Percentiles rank a stretch among this genome's conserved stretches.
Conservation (phyloP, 2,113 vertebrate genomes). For the Protobothrops flavoviridis region DNA sequence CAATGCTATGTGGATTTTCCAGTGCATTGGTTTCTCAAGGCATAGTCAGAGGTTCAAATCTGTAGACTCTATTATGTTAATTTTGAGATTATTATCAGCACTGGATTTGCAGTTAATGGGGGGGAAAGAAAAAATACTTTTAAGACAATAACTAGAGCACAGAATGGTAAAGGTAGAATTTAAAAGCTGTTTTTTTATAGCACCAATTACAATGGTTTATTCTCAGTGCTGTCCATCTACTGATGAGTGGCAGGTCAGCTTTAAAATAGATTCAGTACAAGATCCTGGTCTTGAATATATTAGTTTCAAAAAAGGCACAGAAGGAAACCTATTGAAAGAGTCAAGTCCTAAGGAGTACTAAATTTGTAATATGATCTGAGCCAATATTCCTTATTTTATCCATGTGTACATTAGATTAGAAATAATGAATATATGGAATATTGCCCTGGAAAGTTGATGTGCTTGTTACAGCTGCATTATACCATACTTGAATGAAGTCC, state of each 20-base stretch:
- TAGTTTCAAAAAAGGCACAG: neutral
- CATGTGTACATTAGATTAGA: neutral
- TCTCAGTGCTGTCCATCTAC: neutral
- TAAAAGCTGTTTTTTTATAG: neutral
- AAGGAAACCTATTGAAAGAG: neutral
- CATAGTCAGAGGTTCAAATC: neutral
- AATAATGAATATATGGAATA: neutral
- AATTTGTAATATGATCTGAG: neutral
- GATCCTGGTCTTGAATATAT: neutral
- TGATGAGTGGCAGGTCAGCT: neutral
- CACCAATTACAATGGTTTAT: conserved; percentile 17
- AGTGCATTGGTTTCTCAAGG: neutral
- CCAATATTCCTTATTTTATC: neutral
- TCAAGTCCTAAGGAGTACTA: neutral
- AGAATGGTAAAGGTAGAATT: neutral
- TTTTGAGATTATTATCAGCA: neutral
- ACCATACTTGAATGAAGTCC: neutral
- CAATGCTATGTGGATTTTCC: neutral
- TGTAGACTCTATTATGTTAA: neutral
- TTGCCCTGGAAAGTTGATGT: neutral
- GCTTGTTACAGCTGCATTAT: neutral
- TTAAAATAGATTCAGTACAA: neutral
- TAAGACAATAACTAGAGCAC: neutral
- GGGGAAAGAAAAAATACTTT: neutral
- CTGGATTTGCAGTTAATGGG: neutral